Evolutionary conservation across 2,113 vertebrate genomes (phyloP), one percentile per base, ranked within the genome.

Genomic region (Anseranas semipalmata): DNA sequence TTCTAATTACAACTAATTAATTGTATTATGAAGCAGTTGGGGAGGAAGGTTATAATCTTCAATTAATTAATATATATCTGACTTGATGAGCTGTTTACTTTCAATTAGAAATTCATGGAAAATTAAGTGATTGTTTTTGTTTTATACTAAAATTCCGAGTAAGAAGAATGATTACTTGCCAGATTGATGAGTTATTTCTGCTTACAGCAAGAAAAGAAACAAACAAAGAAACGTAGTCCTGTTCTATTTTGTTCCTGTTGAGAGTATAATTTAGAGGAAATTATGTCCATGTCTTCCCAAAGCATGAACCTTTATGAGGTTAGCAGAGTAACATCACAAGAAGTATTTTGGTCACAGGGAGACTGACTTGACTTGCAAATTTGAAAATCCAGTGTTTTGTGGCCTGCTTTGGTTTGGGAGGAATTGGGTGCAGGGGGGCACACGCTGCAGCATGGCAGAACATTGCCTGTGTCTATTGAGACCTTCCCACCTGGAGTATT

Each of bases 31-130:
- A 89, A 91, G 77, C 28, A 70, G 6, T 33, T 48, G 33, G 28
- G 46, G 17, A 84, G 28, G 27, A 89, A 87, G 28, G 32, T 59
- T 90, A 46, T 17, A 33, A 72, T 66, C 24, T 50, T 86, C 80
- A 59, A 84, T 90, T 86, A 80, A 80, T 72, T 84, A 58, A 78
- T 39, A 65, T 66, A 27, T 91, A 78, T 60, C 37, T 92, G 76
- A 58, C 14, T 89, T 37, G 52, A 79, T 76, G 84, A 95, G 20
- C 58, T 94, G 33, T 75, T 91, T 81, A 65, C 62, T 86, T 90
- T 58, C 30, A 63, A 41, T 74, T 90, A 87, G 73, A 73, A 81
- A 86, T 87, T 82, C 30, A 39, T 66, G 65, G 35, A 65, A 89
- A 90, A 84, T 78, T 55, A 74, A 53, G 52, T 56, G 6, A 2